These are phyloP conservation scores for Pollenia angustigena DNA, from an alignment of 2,888 invertebrate species.

Conservation along the genomic window DNA sequence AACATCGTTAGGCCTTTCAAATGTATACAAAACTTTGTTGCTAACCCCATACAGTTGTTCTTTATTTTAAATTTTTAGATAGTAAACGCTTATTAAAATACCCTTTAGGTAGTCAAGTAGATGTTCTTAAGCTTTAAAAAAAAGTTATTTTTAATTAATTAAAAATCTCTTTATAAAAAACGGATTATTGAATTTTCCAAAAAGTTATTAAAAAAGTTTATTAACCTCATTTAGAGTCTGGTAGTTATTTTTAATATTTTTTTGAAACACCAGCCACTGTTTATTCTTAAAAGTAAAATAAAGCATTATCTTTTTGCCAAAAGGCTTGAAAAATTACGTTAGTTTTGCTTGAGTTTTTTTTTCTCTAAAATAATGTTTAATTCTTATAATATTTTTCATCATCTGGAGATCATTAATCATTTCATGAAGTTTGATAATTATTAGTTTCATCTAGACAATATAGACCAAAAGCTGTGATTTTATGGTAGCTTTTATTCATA, in stretches of 20 bases:
- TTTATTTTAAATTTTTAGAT: too few relatives aligned
- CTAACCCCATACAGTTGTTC: too few relatives aligned
- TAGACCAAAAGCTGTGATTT: slow-evolving; percentile 55
- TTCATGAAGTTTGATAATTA: slow-evolving; percentile 58
- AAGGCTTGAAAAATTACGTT: slow-evolving; percentile 56
- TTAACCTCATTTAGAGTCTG: slow-evolving; percentile 48
- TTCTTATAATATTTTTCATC: slow-evolving; percentile 28
- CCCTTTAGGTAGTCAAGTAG: too few relatives aligned
- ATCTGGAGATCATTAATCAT: slow-evolving; percentile 67
- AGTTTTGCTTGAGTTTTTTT: slow-evolving; percentile 42
- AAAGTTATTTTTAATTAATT: slow-evolving; percentile 32
- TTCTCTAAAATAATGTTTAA: neutral
- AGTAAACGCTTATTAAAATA: too few relatives aligned
- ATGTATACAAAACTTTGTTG: too few relatives aligned
- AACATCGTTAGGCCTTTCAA: too few relatives aligned
- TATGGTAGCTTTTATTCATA: slow-evolving; percentile 58
- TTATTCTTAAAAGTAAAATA: slow-evolving; percentile 2
- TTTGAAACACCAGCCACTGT: neutral
- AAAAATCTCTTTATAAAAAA: neutral
- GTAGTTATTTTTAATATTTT: slow-evolving; percentile 1
- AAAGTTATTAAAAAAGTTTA: slow-evolving; percentile 46
- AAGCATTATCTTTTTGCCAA: slow-evolving; percentile 43
- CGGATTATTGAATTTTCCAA: neutral
- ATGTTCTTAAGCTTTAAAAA: too few relatives aligned
- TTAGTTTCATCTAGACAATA: slow-evolving; percentile 53